Evolutionary conservation across 2,797 vertebrate species (phyloP), one percentile per base, ranked within the genome.

Genomic region (Allobates femoralis): DNA sequence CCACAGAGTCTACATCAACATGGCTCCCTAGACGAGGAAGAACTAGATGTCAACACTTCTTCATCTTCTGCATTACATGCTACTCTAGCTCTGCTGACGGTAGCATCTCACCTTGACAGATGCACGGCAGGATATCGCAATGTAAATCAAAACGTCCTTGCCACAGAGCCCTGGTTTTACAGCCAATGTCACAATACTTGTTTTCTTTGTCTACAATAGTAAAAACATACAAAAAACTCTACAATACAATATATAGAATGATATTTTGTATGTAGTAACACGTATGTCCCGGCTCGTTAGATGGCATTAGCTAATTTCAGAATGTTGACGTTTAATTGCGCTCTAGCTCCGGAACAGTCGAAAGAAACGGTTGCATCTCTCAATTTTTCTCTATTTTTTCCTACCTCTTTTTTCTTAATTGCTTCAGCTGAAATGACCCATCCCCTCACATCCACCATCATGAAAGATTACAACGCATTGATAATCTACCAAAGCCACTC

Each of bases 391-490:
- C 19, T 19, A 53, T 34, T 30, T 71, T 75, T 58, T 56, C 0
- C 21, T 51, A 30, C 71, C 21, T 14, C 14, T 23, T 55, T 69
- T n/a, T 71, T 37, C 66, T 37, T 82, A 82, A 82, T 82, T 83
- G 53, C 51, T 32, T 41, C 7, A 26, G 67, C 32, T 83, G 67
- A 82, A 83, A 83, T 83, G 81, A 74, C 81, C 81, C 81, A 23
- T 73, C 37, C 50, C 7, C 21, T 56, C 26, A 16, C 50, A 56
- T 82, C 64, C 67, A 60, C 81, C 67, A 85, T 71, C 62, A 60
- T 60, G 34, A 85, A 58, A 56, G 30, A 85, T 79, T 56, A 60
- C 26, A 85, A 73, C 46, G 53, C 64, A 85, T 37, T 60, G 67
- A 74, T 60, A 85, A 79, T 41, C 84, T 79, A 60, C 16, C 71